A percentile compares a stretch with the other conserved stretches of the same genome.
phyloP scores from a whole-genome alignment of 2,113 vertebrate species.

The Pontoporia blainvillei region DNA sequence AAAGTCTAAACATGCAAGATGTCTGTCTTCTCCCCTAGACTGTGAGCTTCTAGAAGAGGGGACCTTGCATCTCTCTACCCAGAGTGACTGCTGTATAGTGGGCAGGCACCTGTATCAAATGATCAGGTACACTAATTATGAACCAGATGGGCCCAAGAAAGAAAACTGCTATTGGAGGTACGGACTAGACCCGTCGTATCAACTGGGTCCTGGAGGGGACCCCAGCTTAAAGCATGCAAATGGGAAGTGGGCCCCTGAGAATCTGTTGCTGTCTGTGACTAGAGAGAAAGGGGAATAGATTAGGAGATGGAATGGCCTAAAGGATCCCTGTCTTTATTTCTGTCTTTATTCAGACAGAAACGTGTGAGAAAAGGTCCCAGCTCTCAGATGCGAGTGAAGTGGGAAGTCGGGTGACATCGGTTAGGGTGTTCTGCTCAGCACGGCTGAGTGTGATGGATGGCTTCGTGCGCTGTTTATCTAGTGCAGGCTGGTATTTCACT shows the following conservation, averaged over 20 bases:
- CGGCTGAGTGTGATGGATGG: conserved; percentile 65
- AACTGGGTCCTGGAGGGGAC: not conserved
- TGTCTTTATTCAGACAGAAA: conserved; percentile 28
- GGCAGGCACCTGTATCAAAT: not conserved
- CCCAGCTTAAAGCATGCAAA: not conserved
- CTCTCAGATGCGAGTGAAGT: not conserved
- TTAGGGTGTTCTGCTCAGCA: conserved; percentile 8
- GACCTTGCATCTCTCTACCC: not conserved
- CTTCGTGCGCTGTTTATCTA: conserved; percentile 55
- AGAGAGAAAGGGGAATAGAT: not conserved
- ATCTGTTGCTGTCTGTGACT: not conserved
- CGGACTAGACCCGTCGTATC: not conserved
- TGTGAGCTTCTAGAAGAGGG: not conserved
- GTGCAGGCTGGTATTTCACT: conserved; percentile 62
- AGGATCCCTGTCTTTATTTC: not conserved
- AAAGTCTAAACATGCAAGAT: not conserved
- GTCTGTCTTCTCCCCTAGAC: not conserved
- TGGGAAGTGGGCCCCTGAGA: not conserved
- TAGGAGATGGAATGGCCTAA: not conserved
- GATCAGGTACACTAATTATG: not conserved
- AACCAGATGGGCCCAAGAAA: not conserved
- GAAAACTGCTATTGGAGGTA: not conserved
- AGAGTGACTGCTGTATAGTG: not conserved
- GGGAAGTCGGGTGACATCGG: not conserved
- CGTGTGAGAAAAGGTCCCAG: not conserved